phyloP scores from a whole-genome alignment of 2,888 invertebrate genomes.

The Hirudinaria manillensis region DNA sequence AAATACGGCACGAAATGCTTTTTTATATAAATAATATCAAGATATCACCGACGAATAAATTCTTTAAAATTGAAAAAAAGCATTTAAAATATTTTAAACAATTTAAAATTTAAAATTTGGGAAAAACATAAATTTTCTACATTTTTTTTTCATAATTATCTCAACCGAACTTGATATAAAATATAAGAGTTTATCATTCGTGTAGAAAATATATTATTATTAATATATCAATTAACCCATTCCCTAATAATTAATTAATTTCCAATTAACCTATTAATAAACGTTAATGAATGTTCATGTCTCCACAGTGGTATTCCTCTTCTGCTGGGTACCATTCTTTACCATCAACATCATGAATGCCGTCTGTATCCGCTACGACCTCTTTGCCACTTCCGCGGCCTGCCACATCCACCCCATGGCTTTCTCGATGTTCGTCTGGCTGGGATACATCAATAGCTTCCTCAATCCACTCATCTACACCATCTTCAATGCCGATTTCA shows the following conservation, averaged over 20 bases:
- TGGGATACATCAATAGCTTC: conserved; percentile 83
- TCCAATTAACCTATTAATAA: too few relatives aligned
- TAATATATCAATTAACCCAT: too few relatives aligned
- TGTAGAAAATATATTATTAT: too few relatives aligned
- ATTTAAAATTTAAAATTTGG: too few relatives aligned
- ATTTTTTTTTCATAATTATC: background rate
- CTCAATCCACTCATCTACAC: conserved; percentile 69
- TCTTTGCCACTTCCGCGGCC: conserved; percentile 64
- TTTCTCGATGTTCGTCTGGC: conserved; percentile 73
- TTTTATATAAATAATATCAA: too few relatives aligned
- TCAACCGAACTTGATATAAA: too few relatives aligned
- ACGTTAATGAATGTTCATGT: conserved; percentile 40
- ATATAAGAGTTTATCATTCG: too few relatives aligned
- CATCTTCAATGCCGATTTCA: conserved; percentile 67
- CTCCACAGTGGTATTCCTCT: conserved; percentile 84
- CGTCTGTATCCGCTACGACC: conserved; percentile 68
- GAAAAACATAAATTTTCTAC: background rate
- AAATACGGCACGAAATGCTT: background rate
- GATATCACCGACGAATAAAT: too few relatives aligned
- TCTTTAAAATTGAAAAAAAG: background rate
- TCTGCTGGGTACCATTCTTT: conserved; percentile 99
- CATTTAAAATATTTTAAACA: too few relatives aligned
- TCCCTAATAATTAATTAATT: too few relatives aligned
- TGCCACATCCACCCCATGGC: conserved; percentile 54
- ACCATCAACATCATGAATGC: conserved; percentile 95